Base-by-base conservation (phyloP, 2,888 invertebrate genomes). In the Zonitis immaculata region DNA sequence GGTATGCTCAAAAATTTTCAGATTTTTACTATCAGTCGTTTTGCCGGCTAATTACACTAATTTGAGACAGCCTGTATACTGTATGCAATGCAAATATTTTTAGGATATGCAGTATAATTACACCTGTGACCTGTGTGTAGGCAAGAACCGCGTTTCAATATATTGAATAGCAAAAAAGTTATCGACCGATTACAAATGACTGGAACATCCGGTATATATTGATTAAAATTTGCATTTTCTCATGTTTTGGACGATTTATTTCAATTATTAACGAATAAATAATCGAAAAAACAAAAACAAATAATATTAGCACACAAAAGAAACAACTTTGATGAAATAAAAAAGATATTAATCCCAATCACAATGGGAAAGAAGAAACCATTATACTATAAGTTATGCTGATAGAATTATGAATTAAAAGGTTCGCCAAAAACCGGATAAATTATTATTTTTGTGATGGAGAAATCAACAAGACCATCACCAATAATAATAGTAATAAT, bases 321-420 rank as follows among this genome's bases (percentile, higher is more conserved):
- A 8, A 27, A 27, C 27, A 27, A 27, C n/a, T n/a, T n/a, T n/a
- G n/a, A n/a, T n/a, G n/a, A 2, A 9, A 27, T 9, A 6, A 27
- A 8, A 27, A 27, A 8, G 8, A 11, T 30, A n/a, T n/a, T n/a
- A n/a, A n/a, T n/a, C n/a, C 2, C n/a, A 30, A n/a, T 6, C 14
- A 32, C 35, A 39, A 39, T 20, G 20, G 18, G 6, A 20, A 18
- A 14, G 18, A 3, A 22, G 6, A 11, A 18, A 11, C 39, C 39
- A 39, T 39, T 39, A 39, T n/a, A n/a, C n/a, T 16, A 39, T 39
- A 39, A 39, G 18, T 39, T 18, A 39, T 18, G 6, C 9, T 39
- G 39, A 39, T 39, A 39, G 39, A 39, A 39, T 20, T 39, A 39
- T 39, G 39, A 20, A 39, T 39, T 39, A 39, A 39, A 39, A 39